These are phyloP conservation scores for Eupithecia centaureata DNA, from an alignment of 2,888 invertebrate species.

Conservation along the genomic window DNA sequence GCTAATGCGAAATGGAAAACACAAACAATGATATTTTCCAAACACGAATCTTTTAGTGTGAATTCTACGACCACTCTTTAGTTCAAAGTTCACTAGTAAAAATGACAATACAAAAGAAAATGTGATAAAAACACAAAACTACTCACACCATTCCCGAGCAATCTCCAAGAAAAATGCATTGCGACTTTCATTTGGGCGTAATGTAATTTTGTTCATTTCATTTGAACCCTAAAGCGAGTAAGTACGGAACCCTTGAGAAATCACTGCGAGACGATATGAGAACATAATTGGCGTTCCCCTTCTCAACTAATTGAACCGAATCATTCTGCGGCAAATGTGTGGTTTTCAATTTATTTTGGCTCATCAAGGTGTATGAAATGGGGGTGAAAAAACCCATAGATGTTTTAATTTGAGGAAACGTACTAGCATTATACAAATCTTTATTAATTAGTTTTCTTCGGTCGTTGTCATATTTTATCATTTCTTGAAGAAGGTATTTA, in stretches of 20 bases:
- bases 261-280: conserved; percentile 47
- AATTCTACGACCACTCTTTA: neutral
- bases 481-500: neutral
- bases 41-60: neutral
- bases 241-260: conserved; percentile 46
- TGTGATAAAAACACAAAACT: neutral
- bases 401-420: neutral
- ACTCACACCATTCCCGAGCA: conserved; percentile 18
- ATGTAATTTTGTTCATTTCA: conserved; percentile 43
- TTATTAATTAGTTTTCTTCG: neutral
- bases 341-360: conserved; percentile 35
- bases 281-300: conserved; percentile 41
- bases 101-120: neutral
- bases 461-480: neutral
- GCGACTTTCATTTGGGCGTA: conserved; percentile 32
- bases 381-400: neutral
- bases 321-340: conserved; percentile 41
- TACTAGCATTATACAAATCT: neutral
- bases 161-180: conserved; percentile 37
- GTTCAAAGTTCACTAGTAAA: neutral
- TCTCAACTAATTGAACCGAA: conserved; percentile 40
- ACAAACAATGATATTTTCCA: neutral
- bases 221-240: conserved; percentile 31
- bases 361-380: conserved; percentile 7
- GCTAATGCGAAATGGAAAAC: neutral